phyloP scores from a whole-genome alignment of 2,797 vertebrate species.

The Parambassis ranga region DNA sequence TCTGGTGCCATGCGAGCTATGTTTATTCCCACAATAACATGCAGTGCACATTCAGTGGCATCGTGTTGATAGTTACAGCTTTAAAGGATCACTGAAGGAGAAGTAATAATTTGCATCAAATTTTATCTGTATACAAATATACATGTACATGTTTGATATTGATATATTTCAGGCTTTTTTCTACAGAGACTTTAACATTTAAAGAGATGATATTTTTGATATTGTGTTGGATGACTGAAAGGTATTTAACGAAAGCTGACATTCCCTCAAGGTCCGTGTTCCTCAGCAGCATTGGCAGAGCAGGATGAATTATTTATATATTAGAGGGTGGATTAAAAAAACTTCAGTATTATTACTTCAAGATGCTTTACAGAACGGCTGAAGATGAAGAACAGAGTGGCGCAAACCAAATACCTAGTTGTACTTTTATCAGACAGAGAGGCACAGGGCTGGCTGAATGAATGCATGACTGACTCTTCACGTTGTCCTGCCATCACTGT shows the following conservation, averaged over 20 bases:
- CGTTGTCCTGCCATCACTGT: conserved; percentile 72
- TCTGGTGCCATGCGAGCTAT: conserved; percentile 49
- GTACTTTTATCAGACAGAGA: conserved; percentile 69
- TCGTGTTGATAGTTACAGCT: conserved; percentile 60
- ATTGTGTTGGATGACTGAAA: conserved; percentile 71
- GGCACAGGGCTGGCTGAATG: conserved; percentile 49
- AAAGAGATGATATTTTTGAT: conserved; percentile 85
- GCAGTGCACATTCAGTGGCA: conserved; percentile 34
- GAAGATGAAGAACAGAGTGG: conserved; percentile 19
- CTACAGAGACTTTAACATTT: conserved; percentile 82
- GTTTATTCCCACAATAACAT: conserved; percentile 29
- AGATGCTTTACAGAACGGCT: conserved; percentile 27
- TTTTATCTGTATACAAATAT: conserved; percentile 75
- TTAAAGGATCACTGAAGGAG: conserved; percentile 67
- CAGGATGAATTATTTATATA: conserved; percentile 68
- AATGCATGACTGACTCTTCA: conserved; percentile 66
- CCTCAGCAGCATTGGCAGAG: conserved; percentile 60
- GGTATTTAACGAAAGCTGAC: conserved; percentile 62
- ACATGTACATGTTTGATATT: conserved; percentile 74
- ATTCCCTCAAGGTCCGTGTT: conserved; percentile 50
- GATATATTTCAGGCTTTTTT: conserved; percentile 82
- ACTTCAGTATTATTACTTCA: conserved; percentile 31
- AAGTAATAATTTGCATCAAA: conserved; percentile 80
- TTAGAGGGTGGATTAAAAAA: conserved; percentile 26
- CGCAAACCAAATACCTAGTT: conserved; percentile 70